Conservation (phyloP, 2,888 invertebrate species). For the Escarpia spicata region DNA sequence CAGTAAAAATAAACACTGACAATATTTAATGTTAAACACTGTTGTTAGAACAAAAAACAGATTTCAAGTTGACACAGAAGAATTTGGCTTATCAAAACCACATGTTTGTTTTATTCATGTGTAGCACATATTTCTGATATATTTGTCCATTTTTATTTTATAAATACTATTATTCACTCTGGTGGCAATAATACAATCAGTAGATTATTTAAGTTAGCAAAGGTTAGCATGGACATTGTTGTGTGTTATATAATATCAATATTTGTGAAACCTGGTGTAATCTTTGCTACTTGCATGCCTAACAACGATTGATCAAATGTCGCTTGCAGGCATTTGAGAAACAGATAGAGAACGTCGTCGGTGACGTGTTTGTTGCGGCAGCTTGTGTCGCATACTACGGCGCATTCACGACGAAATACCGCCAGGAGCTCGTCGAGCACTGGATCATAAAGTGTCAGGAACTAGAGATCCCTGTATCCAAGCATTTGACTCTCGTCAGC, state of each 20-base stretch:
- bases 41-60: too few species aligned
- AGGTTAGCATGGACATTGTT: too few species aligned
- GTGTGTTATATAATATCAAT: too few species aligned
- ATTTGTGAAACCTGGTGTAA: neutral
- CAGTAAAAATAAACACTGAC: neutral
- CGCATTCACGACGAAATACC: slow-evolving; percentile 64
- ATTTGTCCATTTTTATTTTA: too few species aligned
- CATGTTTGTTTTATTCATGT: too few species aligned
- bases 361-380: slow-evolving; percentile 66
- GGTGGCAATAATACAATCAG: too few species aligned
- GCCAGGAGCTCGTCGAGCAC: slow-evolving; percentile 69
- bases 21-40: too few species aligned
- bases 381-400: slow-evolving; percentile 67
- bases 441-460: slow-evolving; percentile 78
- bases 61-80: too few species aligned
- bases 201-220: too few species aligned
- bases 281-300: neutral
- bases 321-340: slow-evolving; percentile 56
- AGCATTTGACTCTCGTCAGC: slow-evolving; percentile 72
- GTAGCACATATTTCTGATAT: too few species aligned
- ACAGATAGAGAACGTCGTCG: slow-evolving; percentile 64
- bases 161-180: too few species aligned
- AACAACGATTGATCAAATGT: neutral
- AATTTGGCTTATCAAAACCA: too few species aligned
- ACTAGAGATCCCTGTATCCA: slow-evolving; percentile 78